Base-by-base conservation (phyloP, 2,113 vertebrate genomes). In the Pteronura brasiliensis region DNA sequence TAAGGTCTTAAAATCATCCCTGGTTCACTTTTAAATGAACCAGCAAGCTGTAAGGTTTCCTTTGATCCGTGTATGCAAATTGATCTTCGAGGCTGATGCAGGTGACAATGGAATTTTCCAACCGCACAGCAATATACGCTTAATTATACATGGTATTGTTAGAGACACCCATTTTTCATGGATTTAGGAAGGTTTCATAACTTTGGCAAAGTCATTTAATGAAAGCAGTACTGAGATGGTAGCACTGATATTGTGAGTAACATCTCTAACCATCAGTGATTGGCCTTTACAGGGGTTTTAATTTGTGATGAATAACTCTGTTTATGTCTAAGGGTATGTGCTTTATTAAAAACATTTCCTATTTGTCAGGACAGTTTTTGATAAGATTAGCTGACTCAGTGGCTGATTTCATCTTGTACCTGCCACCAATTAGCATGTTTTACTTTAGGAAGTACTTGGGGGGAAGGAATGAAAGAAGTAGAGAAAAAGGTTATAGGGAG, bases 61-160 rank as follows among this genome's bases (percentile, higher is more conserved):
- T 96, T 97, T 97, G 91, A 94, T 97, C 79, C 52, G 7, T 65
- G 57, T 81, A 96, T 95, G 92, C 93, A 97, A 97, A 98, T 93
- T 96, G 74, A 83, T 96, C 92, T 95, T 94, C 74, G 81, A 96
- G 89, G 80, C 55, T 61, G 94, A 85, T 95, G 88, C 52, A 88
- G 84, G 96, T 97, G 79, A 96, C 82, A 96, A 87, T 97, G 96
- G 79, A 92, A 97, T 95, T 97, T 98, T 98, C 93, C 83, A 97
- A 74, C 88, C 65, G 86, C 86, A 88, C 39, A 88, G 95, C 91
- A 96, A 92, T 97, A 81, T 95, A 93, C 96, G 83, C 86, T 96
- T 98, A 95, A 96, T 96, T 97, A 95, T 96, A 97, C 87, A 93
- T 97, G 79, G 74, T 95, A 92, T 97, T 97, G 86, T 97, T 92